Evolutionary conservation across 2,797 vertebrate genomes (phyloP).

Genomic region (Pangasius larnaudii): DNA sequence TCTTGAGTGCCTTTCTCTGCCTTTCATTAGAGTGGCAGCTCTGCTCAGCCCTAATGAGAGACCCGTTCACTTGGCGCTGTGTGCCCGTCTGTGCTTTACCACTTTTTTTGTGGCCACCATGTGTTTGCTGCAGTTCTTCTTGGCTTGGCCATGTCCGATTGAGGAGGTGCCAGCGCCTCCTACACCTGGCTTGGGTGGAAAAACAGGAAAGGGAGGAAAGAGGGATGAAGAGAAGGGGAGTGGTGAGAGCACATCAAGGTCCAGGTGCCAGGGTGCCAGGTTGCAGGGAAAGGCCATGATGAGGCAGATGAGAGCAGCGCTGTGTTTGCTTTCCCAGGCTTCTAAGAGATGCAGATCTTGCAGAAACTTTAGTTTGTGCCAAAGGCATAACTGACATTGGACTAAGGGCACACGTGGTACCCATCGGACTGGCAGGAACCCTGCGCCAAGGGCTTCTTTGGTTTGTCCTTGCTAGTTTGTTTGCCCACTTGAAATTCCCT

Average conservation of each 20-base stretch:
- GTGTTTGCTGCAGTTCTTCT: slow-evolving; percentile 61
- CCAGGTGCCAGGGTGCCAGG: slow-evolving; percentile 77
- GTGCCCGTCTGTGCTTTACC: slow-evolving; percentile 59
- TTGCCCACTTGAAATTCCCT: slow-evolving; percentile 49
- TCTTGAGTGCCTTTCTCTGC: slow-evolving; percentile 13
- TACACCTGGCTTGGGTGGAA: slow-evolving; percentile 69
- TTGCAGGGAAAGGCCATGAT: slow-evolving; percentile 56
- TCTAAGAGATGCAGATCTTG: slow-evolving; percentile 58
- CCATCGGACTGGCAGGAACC: slow-evolving; percentile 30
- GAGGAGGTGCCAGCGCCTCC: slow-evolving; percentile 68
- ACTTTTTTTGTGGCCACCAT: slow-evolving; percentile 28
- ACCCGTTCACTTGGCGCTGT: slow-evolving; percentile 61
- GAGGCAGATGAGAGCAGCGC: slow-evolving; percentile 74
- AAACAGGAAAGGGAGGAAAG: slow-evolving; percentile 44
- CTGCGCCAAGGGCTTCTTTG: slow-evolving; percentile 26
- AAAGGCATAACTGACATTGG: slow-evolving; percentile 37
- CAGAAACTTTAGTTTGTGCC: slow-evolving; percentile 10
- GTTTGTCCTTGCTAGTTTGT: slow-evolving; percentile 49
- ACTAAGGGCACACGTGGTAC: slow-evolving; percentile 17
- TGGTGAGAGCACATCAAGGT: slow-evolving; percentile 62
- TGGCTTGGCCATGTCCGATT: slow-evolving; percentile 64
- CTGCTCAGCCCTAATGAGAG: slow-evolving; percentile 67
- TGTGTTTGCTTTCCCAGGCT: slow-evolving; percentile 82
- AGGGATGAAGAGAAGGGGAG: slow-evolving; percentile 24
- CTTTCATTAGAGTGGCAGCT: slow-evolving; percentile 40